A percentile compares a stretch with the other conserved stretches of the same genome.
Conservation (phyloP, 2,797 vertebrate genomes). For the Sebastes jordani region DNA sequence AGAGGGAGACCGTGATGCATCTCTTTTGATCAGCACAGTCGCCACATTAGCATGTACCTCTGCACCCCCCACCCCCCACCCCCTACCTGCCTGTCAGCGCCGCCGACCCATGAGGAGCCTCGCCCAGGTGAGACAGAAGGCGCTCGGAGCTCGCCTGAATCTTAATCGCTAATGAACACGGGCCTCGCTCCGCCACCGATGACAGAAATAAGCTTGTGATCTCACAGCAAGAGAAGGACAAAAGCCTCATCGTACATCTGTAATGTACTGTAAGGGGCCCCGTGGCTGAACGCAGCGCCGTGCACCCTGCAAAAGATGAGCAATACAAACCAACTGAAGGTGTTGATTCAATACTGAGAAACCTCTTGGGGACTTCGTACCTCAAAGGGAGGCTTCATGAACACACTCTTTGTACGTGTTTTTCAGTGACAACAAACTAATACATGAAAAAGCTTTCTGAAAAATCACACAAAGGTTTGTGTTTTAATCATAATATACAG, state of each 20-base stretch:
- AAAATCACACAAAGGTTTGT: conserved; percentile 34
- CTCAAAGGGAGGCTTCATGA: conserved; percentile 35
- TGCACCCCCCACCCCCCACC: not conserved
- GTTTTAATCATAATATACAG: conserved; percentile 10
- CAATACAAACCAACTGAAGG: conserved; percentile 24
- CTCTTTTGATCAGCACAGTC: conserved; percentile 70
- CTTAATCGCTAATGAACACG: conserved; percentile 59
- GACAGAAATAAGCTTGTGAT: conserved; percentile 48
- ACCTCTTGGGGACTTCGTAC: conserved; percentile 11
- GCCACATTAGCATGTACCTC: conserved; percentile 71
- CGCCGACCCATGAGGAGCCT: conserved; percentile 25
- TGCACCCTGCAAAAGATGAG: not conserved
- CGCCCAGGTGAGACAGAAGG: conserved; percentile 61
- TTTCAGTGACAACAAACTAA: conserved; percentile 38
- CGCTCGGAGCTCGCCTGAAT: conserved; percentile 34
- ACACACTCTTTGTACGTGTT: not conserved
- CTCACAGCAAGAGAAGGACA: conserved; percentile 26
- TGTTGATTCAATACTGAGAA: conserved; percentile 23
- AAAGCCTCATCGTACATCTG: conserved; percentile 35
- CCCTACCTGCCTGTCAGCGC: conserved; percentile 60
- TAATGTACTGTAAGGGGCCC: conserved; percentile 22
- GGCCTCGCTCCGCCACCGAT: conserved; percentile 6
- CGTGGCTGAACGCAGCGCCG: not conserved
- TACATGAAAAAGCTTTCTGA: conserved; percentile 18
- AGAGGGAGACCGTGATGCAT: conserved; percentile 37